Conservation (phyloP, 2,888 invertebrate genomes). For the Alloplasta piceator region DNA sequence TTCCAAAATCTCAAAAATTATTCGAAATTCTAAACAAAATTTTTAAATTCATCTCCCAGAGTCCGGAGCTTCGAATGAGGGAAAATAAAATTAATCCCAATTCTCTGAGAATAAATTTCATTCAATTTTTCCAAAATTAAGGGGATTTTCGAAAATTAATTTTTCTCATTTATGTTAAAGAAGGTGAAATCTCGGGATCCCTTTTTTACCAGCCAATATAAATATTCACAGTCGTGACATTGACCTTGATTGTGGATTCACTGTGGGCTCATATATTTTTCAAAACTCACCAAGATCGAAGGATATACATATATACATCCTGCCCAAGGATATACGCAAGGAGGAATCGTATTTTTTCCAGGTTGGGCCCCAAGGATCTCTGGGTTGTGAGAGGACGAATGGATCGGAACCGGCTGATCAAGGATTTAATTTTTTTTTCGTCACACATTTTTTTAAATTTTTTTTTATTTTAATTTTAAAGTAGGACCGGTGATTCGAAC, state of each 20-base stretch:
- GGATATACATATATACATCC: conserved; percentile 6
- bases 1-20: not conserved
- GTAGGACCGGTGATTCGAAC: conserved; percentile 40
- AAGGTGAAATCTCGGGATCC: no score
- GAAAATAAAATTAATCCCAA: no score
- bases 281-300: conserved; percentile 17
- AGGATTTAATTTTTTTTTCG: conserved; percentile 34
- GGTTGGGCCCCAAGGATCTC: conserved; percentile 50
- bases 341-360: conserved; percentile 22
- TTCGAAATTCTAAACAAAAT: no score
- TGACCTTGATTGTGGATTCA: conserved; percentile 44
- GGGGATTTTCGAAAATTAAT: no score
- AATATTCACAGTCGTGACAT: conserved; percentile 25
- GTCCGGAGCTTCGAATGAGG: no score
- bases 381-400: conserved; percentile 57
- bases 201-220: no score
- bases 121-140: no score
- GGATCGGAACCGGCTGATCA: conserved; percentile 26
- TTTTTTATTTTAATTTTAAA: no score
- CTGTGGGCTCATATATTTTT: not conserved
- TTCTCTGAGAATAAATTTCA: no score
- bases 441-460: conserved; percentile 19
- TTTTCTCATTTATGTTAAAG: no score
- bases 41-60: no score
- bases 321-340: conserved; percentile 21